These are phyloP conservation scores for Myotis planiceps DNA, from an alignment of 2,797 vertebrate species.

Conservation along the genomic window DNA sequence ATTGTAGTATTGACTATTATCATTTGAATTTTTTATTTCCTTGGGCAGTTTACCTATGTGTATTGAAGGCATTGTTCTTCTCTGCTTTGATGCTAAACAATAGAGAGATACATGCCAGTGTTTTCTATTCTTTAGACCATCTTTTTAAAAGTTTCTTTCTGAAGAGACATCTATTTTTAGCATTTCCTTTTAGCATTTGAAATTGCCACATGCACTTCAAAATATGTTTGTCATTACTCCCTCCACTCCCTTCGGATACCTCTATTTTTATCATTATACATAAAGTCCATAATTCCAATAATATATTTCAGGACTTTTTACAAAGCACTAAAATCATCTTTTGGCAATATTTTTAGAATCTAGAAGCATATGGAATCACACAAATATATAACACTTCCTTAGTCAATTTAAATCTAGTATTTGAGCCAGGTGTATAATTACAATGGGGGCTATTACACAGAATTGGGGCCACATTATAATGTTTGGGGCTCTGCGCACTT, in stretches of 20 bases:
- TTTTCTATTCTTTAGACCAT: neutral
- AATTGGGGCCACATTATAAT: neutral
- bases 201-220: slow-evolving; percentile 2
- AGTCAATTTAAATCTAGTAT: neutral
- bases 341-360: neutral
- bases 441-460: neutral
- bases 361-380: neutral
- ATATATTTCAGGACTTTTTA: neutral
- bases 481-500: neutral
- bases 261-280: neutral
- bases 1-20: neutral
- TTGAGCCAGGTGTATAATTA: neutral
- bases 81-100: neutral
- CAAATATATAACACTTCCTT: neutral
- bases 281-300: neutral
- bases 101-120: neutral
- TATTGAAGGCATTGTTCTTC: neutral
- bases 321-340: neutral
- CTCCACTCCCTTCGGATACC: neutral
- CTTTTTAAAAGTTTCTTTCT: slow-evolving; percentile 18
- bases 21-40: neutral
- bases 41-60: neutral
- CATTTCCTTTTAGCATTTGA: neutral
- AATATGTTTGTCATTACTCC: neutral
- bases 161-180: slow-evolving; percentile 42